Base-by-base conservation (phyloP, 2,797 vertebrate species). In the Sebastes itinus region DNA sequence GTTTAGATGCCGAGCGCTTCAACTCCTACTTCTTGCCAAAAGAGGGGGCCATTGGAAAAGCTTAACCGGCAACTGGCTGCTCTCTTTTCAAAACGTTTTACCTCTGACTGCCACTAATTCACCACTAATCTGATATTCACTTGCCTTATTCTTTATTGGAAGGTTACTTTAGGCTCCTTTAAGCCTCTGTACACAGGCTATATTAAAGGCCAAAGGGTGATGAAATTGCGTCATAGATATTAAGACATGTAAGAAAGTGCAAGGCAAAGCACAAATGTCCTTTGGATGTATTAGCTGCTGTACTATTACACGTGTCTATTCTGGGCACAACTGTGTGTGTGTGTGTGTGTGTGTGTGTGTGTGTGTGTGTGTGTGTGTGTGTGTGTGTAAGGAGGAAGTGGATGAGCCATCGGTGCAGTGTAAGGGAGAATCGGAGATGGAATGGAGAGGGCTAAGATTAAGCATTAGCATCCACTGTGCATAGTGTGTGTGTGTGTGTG, bases 21-120 rank as follows among this genome's bases (percentile, higher is more conserved):
- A 81, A 18, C 35, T 88, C 42, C 77, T 52, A 1, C 58, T 46
- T 83, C 32, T 83, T 73, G 23, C 93, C 95, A 94, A 92, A 87
- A 94, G 94, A 94, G 91, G 94, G 93, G 30, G 93, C 92, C 80
- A 86, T 92, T 88, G 86, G 81, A 81, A 88, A 89, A 89, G 79
- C 27, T 82, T 78, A 72, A 20, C 76, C 35, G 30, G 2, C 33
- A 49, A 30, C 14, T 11, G 12, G 23, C 49, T 72, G 28, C 56
- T 69, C 20, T 69, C 16, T 14, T 79, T 65, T 65, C n/a, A 56
- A 22, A 74, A 33, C 4, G 18, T 10, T 59, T 30, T 8, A 20
- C 14, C 5, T 71, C 14, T 25, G 12, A 58, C n/a, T 20, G 12
- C 11, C 8, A 9, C 7, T 38, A 32, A n/a, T n/a, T 64, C 4